phyloP scores from a whole-genome alignment of 1,140 invertebrate genomes.

The Microplitis demolitor region DNA sequence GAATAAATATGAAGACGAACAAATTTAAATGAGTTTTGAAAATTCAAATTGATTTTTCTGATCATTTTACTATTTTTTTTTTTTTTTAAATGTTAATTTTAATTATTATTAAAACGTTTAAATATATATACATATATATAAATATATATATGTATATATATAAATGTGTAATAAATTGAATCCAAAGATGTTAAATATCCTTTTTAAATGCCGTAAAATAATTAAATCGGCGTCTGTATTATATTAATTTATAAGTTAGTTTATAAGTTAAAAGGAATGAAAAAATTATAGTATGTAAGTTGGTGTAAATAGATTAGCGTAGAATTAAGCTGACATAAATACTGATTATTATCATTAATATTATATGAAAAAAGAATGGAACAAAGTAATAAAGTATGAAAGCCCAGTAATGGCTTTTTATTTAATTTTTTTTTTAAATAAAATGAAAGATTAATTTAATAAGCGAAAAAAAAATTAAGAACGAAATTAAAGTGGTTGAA shows the following conservation, averaged over 20 bases:
- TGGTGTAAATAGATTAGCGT: conserved; percentile 57
- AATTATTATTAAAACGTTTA: not conserved
- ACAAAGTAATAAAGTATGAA: too few relatives aligned
- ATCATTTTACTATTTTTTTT: too few relatives aligned
- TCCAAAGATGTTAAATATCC: conserved; percentile 60
- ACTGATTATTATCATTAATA: conserved; percentile 9
- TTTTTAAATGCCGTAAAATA: conserved; percentile 41
- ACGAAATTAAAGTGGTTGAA: too few relatives aligned
- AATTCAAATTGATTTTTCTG: too few relatives aligned
- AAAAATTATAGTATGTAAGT: conserved; percentile 44
- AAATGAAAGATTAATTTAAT: too few relatives aligned
- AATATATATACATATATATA: conserved; percentile 21
- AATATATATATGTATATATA: conserved; percentile 39
- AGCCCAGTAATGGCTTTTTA: too few relatives aligned
- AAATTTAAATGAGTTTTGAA: too few relatives aligned
- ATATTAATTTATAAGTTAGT: conserved; percentile 57
- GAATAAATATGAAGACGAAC: too few relatives aligned
- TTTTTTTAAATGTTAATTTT: too few relatives aligned
- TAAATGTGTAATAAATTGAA: conserved; percentile 62
- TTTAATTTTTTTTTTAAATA: too few relatives aligned
- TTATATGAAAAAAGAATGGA: too few relatives aligned
- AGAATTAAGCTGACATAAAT: conserved; percentile 29
- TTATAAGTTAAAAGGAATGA: conserved; percentile 31
- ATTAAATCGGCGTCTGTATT: conserved; percentile 53
- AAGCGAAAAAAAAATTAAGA: too few relatives aligned